These are phyloP conservation scores for Anoura caudifer DNA, from an alignment of 2,113 vertebrate genomes.

Conservation along the genomic window DNA sequence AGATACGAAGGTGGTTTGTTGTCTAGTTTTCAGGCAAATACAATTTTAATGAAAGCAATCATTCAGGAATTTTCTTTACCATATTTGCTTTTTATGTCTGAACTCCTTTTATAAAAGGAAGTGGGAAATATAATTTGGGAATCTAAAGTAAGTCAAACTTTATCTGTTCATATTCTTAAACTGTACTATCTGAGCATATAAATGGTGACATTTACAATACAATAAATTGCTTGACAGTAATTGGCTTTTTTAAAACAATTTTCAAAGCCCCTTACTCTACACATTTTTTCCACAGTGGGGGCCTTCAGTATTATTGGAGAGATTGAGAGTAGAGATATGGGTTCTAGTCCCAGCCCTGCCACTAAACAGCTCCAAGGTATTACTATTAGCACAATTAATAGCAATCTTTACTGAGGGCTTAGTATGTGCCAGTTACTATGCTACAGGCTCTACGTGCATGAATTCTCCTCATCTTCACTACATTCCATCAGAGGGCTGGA, in stretches of 20 bases:
- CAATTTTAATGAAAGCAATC: conserved; percentile 60
- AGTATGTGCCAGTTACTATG: background rate
- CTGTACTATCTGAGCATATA: background rate
- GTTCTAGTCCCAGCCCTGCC: background rate
- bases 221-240: background rate
- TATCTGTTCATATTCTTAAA: conserved; percentile 2
- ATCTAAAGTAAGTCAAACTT: conserved; percentile 29
- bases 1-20: conserved; percentile 37
- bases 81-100: conserved; percentile 30
- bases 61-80: conserved; percentile 22
- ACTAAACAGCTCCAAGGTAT: background rate
- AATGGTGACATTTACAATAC: background rate
- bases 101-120: conserved; percentile 41
- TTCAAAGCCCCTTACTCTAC: background rate
- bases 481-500: background rate
- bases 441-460: background rate
- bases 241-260: background rate
- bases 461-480: background rate
- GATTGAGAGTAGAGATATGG: background rate
- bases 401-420: background rate
- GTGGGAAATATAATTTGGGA: conserved; percentile 13
- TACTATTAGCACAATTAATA: background rate
- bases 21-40: conserved; percentile 50
- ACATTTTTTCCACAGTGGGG: background rate
- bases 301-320: background rate